Conservation (phyloP, 1,140 invertebrate species). For the Watersipora subatra region DNA sequence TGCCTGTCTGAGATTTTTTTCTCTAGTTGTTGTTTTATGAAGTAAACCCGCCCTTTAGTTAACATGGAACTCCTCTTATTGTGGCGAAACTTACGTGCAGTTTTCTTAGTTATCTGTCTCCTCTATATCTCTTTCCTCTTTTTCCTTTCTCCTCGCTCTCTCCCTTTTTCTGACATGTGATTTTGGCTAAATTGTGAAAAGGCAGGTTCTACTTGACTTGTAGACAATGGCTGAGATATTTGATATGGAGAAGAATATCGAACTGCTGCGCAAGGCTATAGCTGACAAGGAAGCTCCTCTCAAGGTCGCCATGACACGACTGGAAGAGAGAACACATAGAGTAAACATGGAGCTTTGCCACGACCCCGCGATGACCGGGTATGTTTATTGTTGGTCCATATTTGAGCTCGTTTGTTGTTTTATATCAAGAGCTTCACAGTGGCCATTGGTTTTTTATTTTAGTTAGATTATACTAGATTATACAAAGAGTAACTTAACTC, state of each 20-base stretch:
- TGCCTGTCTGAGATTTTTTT: not conserved
- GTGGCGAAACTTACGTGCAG: too few relatives aligned
- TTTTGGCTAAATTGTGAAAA: too few relatives aligned
- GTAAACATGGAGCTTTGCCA: slow-evolving; percentile 69
- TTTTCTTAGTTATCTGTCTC: not conserved
- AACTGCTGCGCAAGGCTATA: slow-evolving; percentile 62
- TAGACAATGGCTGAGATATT: slow-evolving; percentile 69
- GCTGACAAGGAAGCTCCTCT: slow-evolving; percentile 64
- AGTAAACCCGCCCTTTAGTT: not conserved
- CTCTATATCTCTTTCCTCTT: not conserved
- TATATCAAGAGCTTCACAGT: too few relatives aligned
- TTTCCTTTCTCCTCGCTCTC: not conserved
- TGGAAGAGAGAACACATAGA: slow-evolving; percentile 62
- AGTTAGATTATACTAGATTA: too few relatives aligned
- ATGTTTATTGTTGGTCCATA: not conserved
- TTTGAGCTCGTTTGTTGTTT: not conserved
- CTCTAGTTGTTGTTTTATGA: not conserved
- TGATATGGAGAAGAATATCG: slow-evolving; percentile 64
- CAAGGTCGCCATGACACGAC: slow-evolving; percentile 67
- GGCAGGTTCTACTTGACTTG: too few relatives aligned
- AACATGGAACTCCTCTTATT: too few relatives aligned
- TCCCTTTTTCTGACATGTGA: not conserved
- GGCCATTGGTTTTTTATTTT: too few relatives aligned
- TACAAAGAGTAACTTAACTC: too few relatives aligned
- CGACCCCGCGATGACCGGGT: slow-evolving; percentile 61